A percentile compares a stretch with the other conserved stretches of the same genome.
Evolutionary conservation across 2,797 vertebrate genomes (phyloP).

Genomic region (Anomalospiza imberbis): DNA sequence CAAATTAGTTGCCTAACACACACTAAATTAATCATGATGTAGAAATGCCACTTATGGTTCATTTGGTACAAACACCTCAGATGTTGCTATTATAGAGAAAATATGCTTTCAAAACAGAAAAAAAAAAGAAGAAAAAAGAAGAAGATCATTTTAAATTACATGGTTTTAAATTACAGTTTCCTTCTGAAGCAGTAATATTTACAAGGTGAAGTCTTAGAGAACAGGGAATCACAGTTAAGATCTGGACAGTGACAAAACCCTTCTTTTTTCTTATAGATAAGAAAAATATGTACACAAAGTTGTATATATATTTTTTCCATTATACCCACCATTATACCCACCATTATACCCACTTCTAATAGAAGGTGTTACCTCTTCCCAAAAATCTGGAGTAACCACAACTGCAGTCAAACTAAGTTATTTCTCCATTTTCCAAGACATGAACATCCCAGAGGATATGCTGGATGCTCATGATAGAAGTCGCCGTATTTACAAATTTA

Average conservation of each 20-base stretch:
- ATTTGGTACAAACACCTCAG: not conserved
- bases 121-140: too few species aligned
- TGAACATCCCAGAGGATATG: not conserved
- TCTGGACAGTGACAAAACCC: not conserved
- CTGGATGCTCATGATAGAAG: not conserved
- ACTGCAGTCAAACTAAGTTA: not conserved
- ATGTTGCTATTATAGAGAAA: not conserved
- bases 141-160: too few species aligned
- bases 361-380: not conserved
- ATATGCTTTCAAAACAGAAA: not conserved
- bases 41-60: not conserved
- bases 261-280: not conserved
- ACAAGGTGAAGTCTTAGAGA: not conserved
- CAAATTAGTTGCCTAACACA: not conserved
- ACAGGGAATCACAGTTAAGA: not conserved
- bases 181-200: not conserved
- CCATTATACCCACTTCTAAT: not conserved
- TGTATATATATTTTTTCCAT: not conserved
- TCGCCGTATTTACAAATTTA: not conserved
- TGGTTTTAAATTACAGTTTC: not conserved
- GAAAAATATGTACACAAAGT: fast-evolving
- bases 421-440: not conserved
- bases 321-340: not conserved
- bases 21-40: not conserved
- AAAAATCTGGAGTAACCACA: not conserved